Evolutionary conservation across 2,888 invertebrate genomes (phyloP), one percentile per base, ranked within the genome.

Genomic region (Conchocele bisecta): DNA sequence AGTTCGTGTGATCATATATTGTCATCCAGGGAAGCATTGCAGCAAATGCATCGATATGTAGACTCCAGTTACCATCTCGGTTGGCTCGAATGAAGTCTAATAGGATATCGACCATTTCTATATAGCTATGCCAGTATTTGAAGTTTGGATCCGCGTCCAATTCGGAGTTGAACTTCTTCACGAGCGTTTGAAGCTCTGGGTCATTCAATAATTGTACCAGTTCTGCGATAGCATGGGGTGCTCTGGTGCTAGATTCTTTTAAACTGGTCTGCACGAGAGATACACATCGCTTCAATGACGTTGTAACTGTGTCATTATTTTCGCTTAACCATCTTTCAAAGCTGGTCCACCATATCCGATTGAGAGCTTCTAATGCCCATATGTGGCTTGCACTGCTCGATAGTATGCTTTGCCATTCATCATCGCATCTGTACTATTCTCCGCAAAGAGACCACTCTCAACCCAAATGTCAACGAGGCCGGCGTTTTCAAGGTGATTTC

Each of bases 11-110:
- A 44, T 73, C 72, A 57, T 69, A 77, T 1, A 26, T 37, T 13
- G 67, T 58, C 1, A 73, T 13, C 50, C 61, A 77, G 24, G 72
- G 68, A 24, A 76, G 35, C 72, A 78, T 73, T 0, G 57, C 56
- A 11, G 60, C 28, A 53, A 69, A 78, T 11, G 72, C 13, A 15
- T 60, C 50, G 6, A 78, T 31, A 44, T 72, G 65, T 2, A 78
- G 51, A 28, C 42, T 3, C 75, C 75, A 69, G 37, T 60, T 67
- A 3, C 75, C 72, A 35, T 72, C 66, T 35, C 72, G 26, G 5
- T 65, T 46, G 5, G 72, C 72, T 26, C 60, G 48, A 17, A 68
- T 70, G 50, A 72, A 78, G 2, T 39, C 29, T 5, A 67, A 35
- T 29, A 71, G 28, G 28, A 53, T n/a, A n/a, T n/a, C n/a, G n/a